Evolutionary conservation across 2,888 invertebrate genomes (phyloP).

Genomic region (Nymphalis polychloros): DNA sequence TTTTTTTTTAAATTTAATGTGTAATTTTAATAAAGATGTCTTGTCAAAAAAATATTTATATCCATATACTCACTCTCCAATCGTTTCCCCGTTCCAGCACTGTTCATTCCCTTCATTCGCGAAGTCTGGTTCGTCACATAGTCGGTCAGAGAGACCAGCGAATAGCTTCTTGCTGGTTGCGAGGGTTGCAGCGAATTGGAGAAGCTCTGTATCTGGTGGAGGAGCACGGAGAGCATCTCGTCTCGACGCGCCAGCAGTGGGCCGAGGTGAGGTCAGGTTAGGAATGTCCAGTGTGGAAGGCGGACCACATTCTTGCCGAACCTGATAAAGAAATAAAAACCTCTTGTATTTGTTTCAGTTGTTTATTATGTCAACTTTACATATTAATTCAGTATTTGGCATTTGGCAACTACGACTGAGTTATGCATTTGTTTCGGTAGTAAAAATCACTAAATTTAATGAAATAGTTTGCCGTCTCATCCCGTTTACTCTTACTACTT

Average conservation of each 20-base stretch:
- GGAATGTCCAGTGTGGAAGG: slow-evolving; percentile 61
- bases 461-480: not conserved
- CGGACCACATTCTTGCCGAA: slow-evolving; percentile 71
- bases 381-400: not conserved
- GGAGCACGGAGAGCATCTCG: slow-evolving; percentile 79
- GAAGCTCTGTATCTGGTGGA: slow-evolving; percentile 84
- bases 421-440: too few species aligned
- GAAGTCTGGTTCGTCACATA: slow-evolving; percentile 88
- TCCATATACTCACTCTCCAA: slow-evolving; percentile 86
- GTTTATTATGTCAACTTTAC: not conserved
- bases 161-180: slow-evolving; percentile 91
- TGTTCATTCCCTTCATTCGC: slow-evolving; percentile 84
- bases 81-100: slow-evolving; percentile 91
- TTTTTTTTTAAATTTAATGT: too few species aligned
- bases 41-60: not conserved
- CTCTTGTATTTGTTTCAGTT: slow-evolving; percentile 10
- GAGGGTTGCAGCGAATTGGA: slow-evolving; percentile 84
- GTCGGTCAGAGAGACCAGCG: slow-evolving; percentile 88
- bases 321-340: slow-evolving; percentile 47
- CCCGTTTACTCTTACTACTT: not conserved
- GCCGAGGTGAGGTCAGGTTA: slow-evolving; percentile 48
- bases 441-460: too few species aligned
- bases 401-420: too few species aligned
- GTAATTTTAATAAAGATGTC: too few species aligned
- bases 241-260: slow-evolving; percentile 54